Conservation (phyloP, 2,113 vertebrate species). For the Hemibagrus wyckioides region DNA sequence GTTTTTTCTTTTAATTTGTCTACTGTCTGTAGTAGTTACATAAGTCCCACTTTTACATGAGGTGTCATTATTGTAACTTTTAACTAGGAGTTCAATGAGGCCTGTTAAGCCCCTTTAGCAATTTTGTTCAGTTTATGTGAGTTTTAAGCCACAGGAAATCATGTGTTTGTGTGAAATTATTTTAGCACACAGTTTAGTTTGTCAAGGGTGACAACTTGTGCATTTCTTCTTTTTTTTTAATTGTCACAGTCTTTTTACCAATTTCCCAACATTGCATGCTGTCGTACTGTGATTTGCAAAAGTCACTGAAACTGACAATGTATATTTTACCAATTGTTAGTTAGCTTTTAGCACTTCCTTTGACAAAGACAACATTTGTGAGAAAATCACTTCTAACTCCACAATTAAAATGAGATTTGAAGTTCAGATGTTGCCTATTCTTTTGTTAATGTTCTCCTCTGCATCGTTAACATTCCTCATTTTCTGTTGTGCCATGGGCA, state of each 20-base stretch:
- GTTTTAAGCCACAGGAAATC: background rate
- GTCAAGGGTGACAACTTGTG: background rate
- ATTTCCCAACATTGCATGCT: slow-evolving; percentile 20
- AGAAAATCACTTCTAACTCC: background rate
- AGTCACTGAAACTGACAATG: background rate
- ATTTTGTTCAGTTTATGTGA: slow-evolving; percentile 7
- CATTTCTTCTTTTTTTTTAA: background rate
- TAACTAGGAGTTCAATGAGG: background rate
- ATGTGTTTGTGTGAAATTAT: slow-evolving; percentile 4
- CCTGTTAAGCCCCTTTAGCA: background rate
- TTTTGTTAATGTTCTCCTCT: background rate
- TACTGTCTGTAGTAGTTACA: slow-evolving; percentile 39
- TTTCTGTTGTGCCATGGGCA: background rate
- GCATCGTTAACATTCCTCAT: background rate
- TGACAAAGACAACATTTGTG: background rate
- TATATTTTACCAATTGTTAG: background rate
- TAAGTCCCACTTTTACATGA: slow-evolving; percentile 61
- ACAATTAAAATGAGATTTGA: slow-evolving; percentile 27
- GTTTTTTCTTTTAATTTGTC: background rate
- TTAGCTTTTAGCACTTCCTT: slow-evolving; percentile 12
- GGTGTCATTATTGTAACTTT: slow-evolving; percentile 12
- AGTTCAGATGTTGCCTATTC: background rate
- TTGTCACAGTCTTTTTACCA: background rate
- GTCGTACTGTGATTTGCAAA: background rate
- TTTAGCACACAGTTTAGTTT: background rate